Percentiles rank a stretch among this genome's conserved stretches.
These are phyloP conservation scores for Dendrocopos noguchii DNA, from an alignment of 2,113 vertebrate genomes.

Conservation along the genomic window DNA sequence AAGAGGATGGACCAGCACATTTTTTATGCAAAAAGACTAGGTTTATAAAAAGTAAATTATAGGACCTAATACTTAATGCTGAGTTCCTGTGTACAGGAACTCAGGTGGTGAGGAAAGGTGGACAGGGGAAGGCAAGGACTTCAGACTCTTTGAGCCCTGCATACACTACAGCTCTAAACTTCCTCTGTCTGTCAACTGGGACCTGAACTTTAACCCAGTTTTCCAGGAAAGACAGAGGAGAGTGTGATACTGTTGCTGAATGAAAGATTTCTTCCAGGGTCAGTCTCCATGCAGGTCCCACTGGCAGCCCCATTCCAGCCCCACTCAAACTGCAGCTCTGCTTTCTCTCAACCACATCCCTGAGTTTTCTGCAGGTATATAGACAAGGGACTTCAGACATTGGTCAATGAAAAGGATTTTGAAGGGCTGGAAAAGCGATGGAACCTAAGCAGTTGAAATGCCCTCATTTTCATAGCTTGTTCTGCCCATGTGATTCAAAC, in stretches of 20 bases:
- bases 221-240: not conserved
- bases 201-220: not conserved
- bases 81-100: not conserved
- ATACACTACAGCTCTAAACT: not conserved
- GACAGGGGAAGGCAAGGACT: not conserved
- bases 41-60: not conserved
- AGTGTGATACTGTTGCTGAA: not conserved
- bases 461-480: not conserved
- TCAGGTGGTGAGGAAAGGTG: not conserved
- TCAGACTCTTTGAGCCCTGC: not conserved
- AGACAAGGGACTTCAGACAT: not conserved
- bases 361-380: not conserved
- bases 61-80: not conserved
- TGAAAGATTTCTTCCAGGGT: not conserved
- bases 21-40: not conserved
- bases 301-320: not conserved
- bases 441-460: not conserved
- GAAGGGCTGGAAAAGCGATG: not conserved
- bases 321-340: not conserved
- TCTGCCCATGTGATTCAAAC: not conserved
- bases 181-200: not conserved
- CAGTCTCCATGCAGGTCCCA: accelerated
- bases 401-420: not conserved
- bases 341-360: not conserved
- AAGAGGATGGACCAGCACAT: not conserved